Conservation (phyloP, 2,888 invertebrate genomes). For the Rhorus exstirpatorius region DNA sequence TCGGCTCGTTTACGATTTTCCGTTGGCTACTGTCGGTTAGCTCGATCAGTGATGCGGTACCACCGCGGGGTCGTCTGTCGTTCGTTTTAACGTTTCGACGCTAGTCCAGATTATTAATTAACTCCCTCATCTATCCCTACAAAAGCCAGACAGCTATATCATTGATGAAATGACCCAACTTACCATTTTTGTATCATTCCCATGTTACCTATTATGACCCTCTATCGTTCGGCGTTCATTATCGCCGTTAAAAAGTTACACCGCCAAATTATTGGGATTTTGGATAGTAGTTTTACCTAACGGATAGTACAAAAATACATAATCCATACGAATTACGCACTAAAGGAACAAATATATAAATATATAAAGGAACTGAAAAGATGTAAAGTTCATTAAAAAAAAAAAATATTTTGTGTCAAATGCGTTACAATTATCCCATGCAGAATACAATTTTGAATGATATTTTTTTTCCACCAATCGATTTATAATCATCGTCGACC, state of each 20-base stretch:
- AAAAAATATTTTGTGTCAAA: too few species aligned
- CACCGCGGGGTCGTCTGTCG: slow-evolving; percentile 21
- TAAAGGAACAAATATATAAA: too few species aligned
- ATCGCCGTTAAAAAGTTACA: background rate
- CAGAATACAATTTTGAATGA: too few species aligned
- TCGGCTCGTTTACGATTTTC: slow-evolving; percentile 66
- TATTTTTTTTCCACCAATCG: too few species aligned
- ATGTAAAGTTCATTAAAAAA: too few species aligned
- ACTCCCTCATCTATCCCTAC: slow-evolving; percentile 31
- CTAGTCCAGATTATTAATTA: slow-evolving; percentile 65
- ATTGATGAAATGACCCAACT: background rate
- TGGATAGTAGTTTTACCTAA: too few species aligned
- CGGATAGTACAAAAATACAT: background rate
- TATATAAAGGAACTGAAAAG: too few species aligned
- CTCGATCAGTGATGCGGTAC: slow-evolving; percentile 44
- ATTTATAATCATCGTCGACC: too few species aligned
- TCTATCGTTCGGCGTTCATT: background rate
- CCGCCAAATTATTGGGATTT: too few species aligned
- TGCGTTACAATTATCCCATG: too few species aligned
- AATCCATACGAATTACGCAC: too few species aligned
- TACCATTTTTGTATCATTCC: slow-evolving; percentile 1
- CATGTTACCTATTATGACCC: background rate
- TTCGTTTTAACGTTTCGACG: slow-evolving; percentile 58
- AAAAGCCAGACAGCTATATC: background rate
- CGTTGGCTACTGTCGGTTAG: slow-evolving; percentile 51